Percentiles rank a stretch among this genome's conserved stretches.
These are phyloP conservation scores for Ptyas mucosa DNA, from an alignment of 2,113 vertebrate genomes.

Conservation along the genomic window DNA sequence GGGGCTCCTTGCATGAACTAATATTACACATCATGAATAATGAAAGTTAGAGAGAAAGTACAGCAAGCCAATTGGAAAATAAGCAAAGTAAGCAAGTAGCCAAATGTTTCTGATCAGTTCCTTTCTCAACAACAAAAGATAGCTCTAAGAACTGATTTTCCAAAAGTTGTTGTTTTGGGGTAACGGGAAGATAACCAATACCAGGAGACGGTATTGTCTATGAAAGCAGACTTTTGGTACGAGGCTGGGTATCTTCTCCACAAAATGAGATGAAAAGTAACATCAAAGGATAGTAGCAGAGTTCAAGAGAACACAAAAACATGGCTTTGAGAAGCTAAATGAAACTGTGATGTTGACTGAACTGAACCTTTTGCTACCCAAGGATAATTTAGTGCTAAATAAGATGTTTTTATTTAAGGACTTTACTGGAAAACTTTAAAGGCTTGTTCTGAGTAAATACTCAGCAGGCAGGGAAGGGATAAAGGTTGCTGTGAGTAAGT, in stretches of 20 bases:
- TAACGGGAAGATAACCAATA: not conserved
- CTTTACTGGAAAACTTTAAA: conserved; percentile 9
- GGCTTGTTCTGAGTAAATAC: conserved; percentile 2
- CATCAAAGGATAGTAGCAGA: not conserved
- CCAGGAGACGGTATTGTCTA: not conserved
- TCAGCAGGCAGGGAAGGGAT: not conserved
- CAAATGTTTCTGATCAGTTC: not conserved
- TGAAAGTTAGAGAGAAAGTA: not conserved
- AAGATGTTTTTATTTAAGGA: not conserved
- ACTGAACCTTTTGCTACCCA: not conserved
- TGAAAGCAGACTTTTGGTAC: not conserved
- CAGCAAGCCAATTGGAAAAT: not conserved
- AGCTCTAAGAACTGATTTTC: not conserved
- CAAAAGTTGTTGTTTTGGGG: not conserved
- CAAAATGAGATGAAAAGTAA: not conserved
- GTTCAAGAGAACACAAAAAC: not conserved
- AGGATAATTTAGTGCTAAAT: not conserved
- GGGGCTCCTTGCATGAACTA: not conserved
- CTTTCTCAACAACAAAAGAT: not conserved
- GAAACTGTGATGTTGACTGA: not conserved
- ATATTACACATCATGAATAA: not conserved
- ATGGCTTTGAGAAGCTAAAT: not conserved
- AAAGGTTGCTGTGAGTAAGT: not conserved
- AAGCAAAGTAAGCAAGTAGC: not conserved
- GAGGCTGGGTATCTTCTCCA: not conserved